Evolutionary conservation across 2,113 vertebrate species (phyloP), one percentile per base, ranked within the genome.

Genomic region (Poeciliopsis retropinna): DNA sequence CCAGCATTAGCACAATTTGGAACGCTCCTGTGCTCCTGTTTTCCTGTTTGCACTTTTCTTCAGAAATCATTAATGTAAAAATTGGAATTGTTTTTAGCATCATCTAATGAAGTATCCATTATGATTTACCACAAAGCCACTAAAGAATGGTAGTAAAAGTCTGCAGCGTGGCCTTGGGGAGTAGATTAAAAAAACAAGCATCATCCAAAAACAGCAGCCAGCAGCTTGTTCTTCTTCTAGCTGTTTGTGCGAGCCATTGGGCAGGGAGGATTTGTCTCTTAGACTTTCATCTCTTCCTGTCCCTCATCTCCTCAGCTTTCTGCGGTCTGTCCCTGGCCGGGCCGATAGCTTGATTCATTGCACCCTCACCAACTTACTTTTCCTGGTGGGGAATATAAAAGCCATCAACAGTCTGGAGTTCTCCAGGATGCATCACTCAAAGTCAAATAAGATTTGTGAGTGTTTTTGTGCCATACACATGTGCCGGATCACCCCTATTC

Each of bases 271-370:
- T 92, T 92, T 91, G 88, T 92, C 82, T 90, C 65, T 78, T 64
- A 86, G 87, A 85, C 85, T 86, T 89, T 91, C 91, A 91, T 92
- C 85, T 91, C 87, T 73, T 60, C 67, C 30, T 75, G 74, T 84
- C 81, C 86, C 86, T 88, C 84, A 41, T 90, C 89, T 83, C 75
- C 78, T 81, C 77, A 27, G 86, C 76, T 69, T 78, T 83, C 71
- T 71, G n/a, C 57, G 68, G 80, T 80, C 70, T 83, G 73, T 89
- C 87, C 87, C 85, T 80, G 87, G 80, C 78, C 64, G 62, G 78
- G 69, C 84, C 77, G 83, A 86, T 88, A 80, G 82, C 68, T 84
- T 87, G 92, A 94, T 92, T 90, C 90, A 91, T 92, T 81, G 72
- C 80, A 78, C 64, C 86, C 84, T 86, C 86, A 85, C 85, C 80